A percentile compares a stretch with the other conserved stretches of the same genome.
phyloP scores from a whole-genome alignment of 2,888 invertebrate genomes.

The Linyphia triangularis region DNA sequence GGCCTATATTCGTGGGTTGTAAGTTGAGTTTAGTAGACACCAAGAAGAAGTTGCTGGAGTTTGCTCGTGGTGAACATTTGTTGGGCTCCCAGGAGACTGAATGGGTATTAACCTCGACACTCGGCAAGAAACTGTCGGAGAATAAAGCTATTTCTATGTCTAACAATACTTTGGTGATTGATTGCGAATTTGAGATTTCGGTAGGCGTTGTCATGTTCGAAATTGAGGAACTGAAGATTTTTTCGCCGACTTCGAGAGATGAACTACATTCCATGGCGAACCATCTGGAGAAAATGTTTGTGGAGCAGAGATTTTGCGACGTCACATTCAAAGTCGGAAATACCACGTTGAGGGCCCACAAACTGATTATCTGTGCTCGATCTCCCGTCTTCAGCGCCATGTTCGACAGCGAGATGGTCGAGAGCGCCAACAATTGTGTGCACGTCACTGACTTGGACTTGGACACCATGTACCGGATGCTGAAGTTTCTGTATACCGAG shows the following conservation, averaged over 20 bases:
- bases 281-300: background rate
- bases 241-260: background rate
- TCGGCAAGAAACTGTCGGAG: background rate
- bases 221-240: background rate
- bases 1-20: background rate
- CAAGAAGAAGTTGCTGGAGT: background rate
- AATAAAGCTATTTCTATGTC: background rate
- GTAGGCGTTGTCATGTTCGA: background rate
- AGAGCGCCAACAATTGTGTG: background rate
- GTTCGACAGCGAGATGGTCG: background rate
- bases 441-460: slow-evolving; percentile 8
- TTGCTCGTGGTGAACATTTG: background rate
- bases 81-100: background rate
- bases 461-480: background rate
- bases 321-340: background rate
- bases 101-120: background rate
- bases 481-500: slow-evolving; percentile 16
- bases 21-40: background rate
- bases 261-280: background rate
- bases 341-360: background rate
- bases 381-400: slow-evolving; percentile 14
- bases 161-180: background rate
- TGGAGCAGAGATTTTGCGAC: background rate
- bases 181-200: background rate
- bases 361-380: background rate